Conservation (phyloP, 2,888 invertebrate genomes). For the Monopis laevigella region DNA sequence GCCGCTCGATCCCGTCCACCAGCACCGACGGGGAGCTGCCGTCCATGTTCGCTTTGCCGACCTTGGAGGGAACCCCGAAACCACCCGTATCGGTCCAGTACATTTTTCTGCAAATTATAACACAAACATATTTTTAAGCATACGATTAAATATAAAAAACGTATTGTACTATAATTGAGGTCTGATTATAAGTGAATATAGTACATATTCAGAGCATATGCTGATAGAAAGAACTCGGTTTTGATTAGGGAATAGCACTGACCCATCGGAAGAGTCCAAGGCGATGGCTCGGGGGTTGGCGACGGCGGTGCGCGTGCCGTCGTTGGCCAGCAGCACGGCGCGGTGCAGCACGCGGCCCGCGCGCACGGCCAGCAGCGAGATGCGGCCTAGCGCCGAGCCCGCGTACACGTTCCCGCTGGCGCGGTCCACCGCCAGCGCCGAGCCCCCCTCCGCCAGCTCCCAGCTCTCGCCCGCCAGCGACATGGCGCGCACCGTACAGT, state of each 20-base stretch:
- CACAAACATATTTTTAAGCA: too few species aligned
- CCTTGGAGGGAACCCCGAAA: constrained; percentile 86
- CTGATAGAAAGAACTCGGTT: too few species aligned
- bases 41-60: constrained; percentile 93
- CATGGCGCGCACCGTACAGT: constrained; percentile 87
- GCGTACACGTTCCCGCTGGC: constrained; percentile 94
- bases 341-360: constrained; percentile 87
- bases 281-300: constrained; percentile 88
- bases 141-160: too few species aligned
- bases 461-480: constrained; percentile 85
- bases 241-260: too few species aligned
- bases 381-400: constrained; percentile 87
- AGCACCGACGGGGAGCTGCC: constrained; percentile 82
- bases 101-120: constrained; percentile 74
- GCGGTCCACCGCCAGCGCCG: constrained; percentile 96
- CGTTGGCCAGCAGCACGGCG: constrained; percentile 87
- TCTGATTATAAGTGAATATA: too few species aligned
- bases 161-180: too few species aligned
- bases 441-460: constrained; percentile 91
- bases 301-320: constrained; percentile 86
- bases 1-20: constrained; percentile 74
- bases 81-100: constrained; percentile 98
- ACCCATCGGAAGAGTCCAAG: constrained; percentile 93
- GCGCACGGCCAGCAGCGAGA: constrained; percentile 87
- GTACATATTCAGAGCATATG: too few species aligned